These are phyloP conservation scores for Lysandra coridon DNA, from an alignment of 2,888 invertebrate species.

Conservation along the genomic window DNA sequence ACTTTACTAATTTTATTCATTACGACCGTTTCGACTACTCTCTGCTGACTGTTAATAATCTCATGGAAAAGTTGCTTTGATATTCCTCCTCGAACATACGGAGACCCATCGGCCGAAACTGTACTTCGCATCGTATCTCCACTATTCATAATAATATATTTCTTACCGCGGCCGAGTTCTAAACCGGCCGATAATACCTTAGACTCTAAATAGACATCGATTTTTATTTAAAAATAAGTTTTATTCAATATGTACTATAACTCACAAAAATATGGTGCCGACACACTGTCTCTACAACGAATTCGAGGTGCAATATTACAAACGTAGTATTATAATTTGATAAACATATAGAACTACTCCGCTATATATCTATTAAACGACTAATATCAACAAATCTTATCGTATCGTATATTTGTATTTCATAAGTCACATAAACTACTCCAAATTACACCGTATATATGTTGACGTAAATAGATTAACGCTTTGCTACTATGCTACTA, in stretches of 20 bases:
- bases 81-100: conserved; percentile 66
- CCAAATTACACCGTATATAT: conserved; percentile 20
- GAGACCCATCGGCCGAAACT: conserved; percentile 53
- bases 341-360: conserved; percentile 37
- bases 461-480: conserved; percentile 26
- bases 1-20: conserved; percentile 43
- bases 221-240: conserved; percentile 30
- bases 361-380: conserved; percentile 34
- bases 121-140: conserved; percentile 60
- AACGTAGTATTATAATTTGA: conserved; percentile 38
- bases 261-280: conserved; percentile 45
- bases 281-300: conserved; percentile 37
- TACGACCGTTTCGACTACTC: neutral
- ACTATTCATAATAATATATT: conserved; percentile 35
- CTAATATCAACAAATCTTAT: conserved; percentile 29
- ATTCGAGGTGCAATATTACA: conserved; percentile 41
- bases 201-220: conserved; percentile 26
- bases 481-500: neutral
- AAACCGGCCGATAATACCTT: conserved; percentile 29
- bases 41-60: neutral
- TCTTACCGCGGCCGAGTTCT: conserved; percentile 32
- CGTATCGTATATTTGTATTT: conserved; percentile 24
- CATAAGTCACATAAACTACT: conserved; percentile 25
- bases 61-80: conserved; percentile 49
- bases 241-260: conserved; percentile 36